Evolutionary conservation across 2,888 invertebrate species (phyloP).

Genomic region (Temnothorax unifasciatus): DNA sequence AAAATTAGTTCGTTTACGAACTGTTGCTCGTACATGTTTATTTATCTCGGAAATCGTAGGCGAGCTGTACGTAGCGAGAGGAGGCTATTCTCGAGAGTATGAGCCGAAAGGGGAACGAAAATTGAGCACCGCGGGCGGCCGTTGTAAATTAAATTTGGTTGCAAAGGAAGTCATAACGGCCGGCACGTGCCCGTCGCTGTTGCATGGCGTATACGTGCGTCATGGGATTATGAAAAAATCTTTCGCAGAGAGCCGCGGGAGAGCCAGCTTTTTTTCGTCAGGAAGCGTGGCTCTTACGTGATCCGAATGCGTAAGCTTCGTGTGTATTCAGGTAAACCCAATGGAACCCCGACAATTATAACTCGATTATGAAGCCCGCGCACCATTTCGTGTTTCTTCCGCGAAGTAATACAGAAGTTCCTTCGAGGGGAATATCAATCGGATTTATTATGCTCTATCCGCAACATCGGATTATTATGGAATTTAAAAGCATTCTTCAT

Average conservation of each 20-base stretch:
- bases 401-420: background rate
- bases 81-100: constrained; percentile 54
- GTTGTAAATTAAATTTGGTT: constrained; percentile 81
- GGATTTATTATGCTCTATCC: constrained; percentile 1
- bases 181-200: constrained; percentile 77
- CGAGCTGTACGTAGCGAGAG: constrained; percentile 34
- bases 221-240: constrained; percentile 73
- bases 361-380: constrained; percentile 66
- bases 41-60: constrained; percentile 51
- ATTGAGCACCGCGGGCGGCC: constrained; percentile 74
- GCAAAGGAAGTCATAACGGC: constrained; percentile 80
- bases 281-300: constrained; percentile 82
- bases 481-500: constrained; percentile 3
- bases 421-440: background rate
- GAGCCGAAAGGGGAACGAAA: constrained; percentile 58
- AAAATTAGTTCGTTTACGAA: constrained; percentile 69
- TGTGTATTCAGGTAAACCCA: constrained; percentile 41
- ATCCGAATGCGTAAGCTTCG: constrained; percentile 74
- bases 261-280: constrained; percentile 69
- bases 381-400: constrained; percentile 47
- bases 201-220: constrained; percentile 63
- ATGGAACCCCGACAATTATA: constrained; percentile 69
- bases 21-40: constrained; percentile 53
- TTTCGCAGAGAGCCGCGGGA: constrained; percentile 42
- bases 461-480: background rate